Percentiles rank a stretch among this genome's conserved stretches.
These are phyloP conservation scores for Quadriops clusia DNA, from an alignment of 2,888 invertebrate species.

Conservation along the genomic window DNA sequence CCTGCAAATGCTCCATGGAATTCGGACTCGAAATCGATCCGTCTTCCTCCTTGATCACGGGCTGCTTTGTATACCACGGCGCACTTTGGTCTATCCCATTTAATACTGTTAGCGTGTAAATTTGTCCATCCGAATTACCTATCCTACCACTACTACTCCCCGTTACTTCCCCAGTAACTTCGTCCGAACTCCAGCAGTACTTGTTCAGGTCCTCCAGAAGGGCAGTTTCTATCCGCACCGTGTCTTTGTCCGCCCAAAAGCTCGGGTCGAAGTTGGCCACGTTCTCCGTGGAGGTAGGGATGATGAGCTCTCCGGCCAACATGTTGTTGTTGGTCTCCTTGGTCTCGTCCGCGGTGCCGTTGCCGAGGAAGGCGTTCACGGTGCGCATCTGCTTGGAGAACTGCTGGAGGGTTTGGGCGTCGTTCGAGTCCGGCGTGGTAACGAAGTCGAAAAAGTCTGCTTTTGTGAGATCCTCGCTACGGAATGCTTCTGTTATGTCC, in stretches of 20 bases:
- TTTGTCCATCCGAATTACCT: slow-evolving; percentile 64
- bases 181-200: slow-evolving; percentile 68
- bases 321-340: slow-evolving; percentile 44
- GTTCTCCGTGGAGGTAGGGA: slow-evolving; percentile 39
- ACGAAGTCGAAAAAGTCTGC: slow-evolving; percentile 86
- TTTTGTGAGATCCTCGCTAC: slow-evolving; percentile 72
- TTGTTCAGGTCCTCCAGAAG: slow-evolving; percentile 77
- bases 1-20: slow-evolving; percentile 44
- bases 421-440: slow-evolving; percentile 65
- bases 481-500: slow-evolving; percentile 73
- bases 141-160: slow-evolving; percentile 34
- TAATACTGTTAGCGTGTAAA: slow-evolving; percentile 77
- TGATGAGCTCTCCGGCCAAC: slow-evolving; percentile 27
- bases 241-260: slow-evolving; percentile 62
- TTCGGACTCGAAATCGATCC: slow-evolving; percentile 50
- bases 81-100: slow-evolving; percentile 52
- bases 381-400: slow-evolving; percentile 57
- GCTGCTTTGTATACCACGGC: slow-evolving; percentile 45
- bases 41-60: slow-evolving; percentile 51
- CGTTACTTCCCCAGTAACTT: slow-evolving; percentile 37
- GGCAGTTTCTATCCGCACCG: slow-evolving; percentile 58
- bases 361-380: slow-evolving; percentile 54
- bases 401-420: slow-evolving; percentile 46
- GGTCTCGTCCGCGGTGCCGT: slow-evolving; percentile 39
- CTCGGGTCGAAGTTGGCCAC: slow-evolving; percentile 33